These are phyloP conservation scores for Sicus ferrugineus DNA, from an alignment of 2,888 invertebrate species.

Conservation along the genomic window DNA sequence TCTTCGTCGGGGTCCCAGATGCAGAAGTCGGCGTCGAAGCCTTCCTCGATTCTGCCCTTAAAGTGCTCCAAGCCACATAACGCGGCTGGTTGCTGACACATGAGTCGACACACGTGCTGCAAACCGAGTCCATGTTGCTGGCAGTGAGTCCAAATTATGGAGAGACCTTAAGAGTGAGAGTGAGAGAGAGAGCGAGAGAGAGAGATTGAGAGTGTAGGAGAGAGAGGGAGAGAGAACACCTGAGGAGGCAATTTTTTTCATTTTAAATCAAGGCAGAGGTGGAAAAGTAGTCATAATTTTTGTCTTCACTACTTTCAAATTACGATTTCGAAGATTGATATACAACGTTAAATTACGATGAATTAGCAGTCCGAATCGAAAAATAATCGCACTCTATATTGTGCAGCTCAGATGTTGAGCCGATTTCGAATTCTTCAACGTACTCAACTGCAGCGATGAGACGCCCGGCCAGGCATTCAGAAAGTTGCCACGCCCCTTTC, in stretches of 20 bases:
- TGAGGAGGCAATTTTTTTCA: too few species aligned
- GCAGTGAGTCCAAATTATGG: slow-evolving; percentile 75
- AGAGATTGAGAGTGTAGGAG: not conserved
- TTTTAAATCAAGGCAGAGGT: too few species aligned
- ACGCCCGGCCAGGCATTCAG: slow-evolving; percentile 79
- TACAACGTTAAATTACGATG: too few species aligned
- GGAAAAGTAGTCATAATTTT: too few species aligned
- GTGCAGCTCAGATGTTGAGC: not conserved
- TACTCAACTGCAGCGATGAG: slow-evolving; percentile 76
- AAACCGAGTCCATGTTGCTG: slow-evolving; percentile 67
- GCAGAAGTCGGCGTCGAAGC: slow-evolving; percentile 77
- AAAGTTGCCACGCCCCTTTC: slow-evolving; percentile 69
- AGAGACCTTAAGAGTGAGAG: slow-evolving; percentile 66
- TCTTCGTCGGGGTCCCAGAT: slow-evolving; percentile 74
- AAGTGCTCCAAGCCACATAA: slow-evolving; percentile 70
- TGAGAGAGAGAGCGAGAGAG: not conserved
- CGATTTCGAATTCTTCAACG: not conserved
- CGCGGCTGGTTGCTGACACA: slow-evolving; percentile 71
- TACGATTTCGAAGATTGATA: too few species aligned
- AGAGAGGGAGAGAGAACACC: not conserved
- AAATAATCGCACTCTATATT: not conserved
- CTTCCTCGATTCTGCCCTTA: slow-evolving; percentile 71
- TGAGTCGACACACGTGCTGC: slow-evolving; percentile 68
- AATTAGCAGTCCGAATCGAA: too few species aligned
- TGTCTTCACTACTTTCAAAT: too few species aligned